Base-by-base conservation (phyloP, 2,888 invertebrate genomes). In the Epinotia demarniana region DNA sequence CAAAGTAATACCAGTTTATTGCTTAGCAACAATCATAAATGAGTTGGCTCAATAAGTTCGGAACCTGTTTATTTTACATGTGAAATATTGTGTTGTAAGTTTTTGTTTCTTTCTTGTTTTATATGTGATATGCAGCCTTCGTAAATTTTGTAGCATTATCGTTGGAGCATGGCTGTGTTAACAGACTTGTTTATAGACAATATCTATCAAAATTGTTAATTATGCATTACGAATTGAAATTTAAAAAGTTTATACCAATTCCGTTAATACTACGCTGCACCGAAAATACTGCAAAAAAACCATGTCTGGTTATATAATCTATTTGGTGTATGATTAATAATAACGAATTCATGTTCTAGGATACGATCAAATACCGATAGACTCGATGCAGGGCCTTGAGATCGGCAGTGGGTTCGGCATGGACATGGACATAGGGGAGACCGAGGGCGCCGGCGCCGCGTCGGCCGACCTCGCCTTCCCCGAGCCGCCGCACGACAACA, bases 281-380 rank as follows among this genome's bases (percentile, higher is more conserved):
- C 33, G 8, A 27, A 27, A 27, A 27, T 27, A 27, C 23, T 27
- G 23, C 23, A 27, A 3, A 27, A 33, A 6, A 6, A 8, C 33
- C 0, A 33, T 33, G 33, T 33, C 33, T 43, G 46, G 12, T 46
- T 2, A 46, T 46, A 46, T 46, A 46, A 3, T 1, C 16, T 49
- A 49, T 49, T 53, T 16, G 5, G 53, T 53, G 53, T 53, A 8
- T 3, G 8, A 13, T 6, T 27, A 49, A 53, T 53, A 3, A 53
- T 13, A 8, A 46, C 12, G 12, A 80, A 46, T 6, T 33, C 46
- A 67, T 66, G 58, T 87, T 88, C 23, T 95, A 98, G 98, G 98
- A 95, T 99, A 98, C 97, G 98, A 98, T 96, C 98, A 98, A 96
- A 97, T 98, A 96, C 98, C 98, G 96, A 97, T 98, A 96, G 98